Base-by-base conservation (phyloP, 2,888 invertebrate species). In the Trypoxylon attenuatum region DNA sequence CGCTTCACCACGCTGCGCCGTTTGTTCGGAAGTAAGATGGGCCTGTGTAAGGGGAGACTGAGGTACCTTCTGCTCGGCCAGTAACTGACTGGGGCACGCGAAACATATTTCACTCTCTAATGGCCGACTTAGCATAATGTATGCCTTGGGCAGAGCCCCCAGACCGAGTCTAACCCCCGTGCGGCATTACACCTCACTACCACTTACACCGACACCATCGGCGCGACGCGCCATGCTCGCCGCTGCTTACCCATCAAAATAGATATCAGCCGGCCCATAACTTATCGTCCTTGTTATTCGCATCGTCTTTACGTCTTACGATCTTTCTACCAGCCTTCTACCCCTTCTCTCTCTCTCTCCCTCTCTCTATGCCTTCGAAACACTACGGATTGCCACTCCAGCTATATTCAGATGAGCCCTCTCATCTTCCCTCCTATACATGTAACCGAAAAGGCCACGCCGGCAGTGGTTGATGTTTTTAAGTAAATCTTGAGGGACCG, bases 121-220 rank as follows among this genome's bases (percentile, higher is more conserved):
- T 82, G 79, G 82, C 77, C 80, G 81, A 77, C 80, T 83, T 82
- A 82, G 81, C 83, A 82, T 82, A 82, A 82, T 81, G 78, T 81
- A 82, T 80, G 81, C 83, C 77, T 57, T 69, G 69, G 66, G 78
- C 82, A 69, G 71, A 71, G 71, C 73, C 70, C 59, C 69, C 57
- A 16, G 29, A 50, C 56, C 56, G 47, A 50, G 49, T 29, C 42
- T 21, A 38, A 21, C 58, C 41, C 58, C 25, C 62, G 53, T 49
- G 39, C 38, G 15, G 19, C 50, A 51, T 61, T 47, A 61, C 25
- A 45, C 46, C 55, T 53, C 47, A 47, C 33, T 41, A 49, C 42
- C 62, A 33, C 43, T 27, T n/a, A 27, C 33, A 33, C 33, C 33
- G 45, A 39, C 38, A 39, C 39, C 27, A 19, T 8, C 55, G 41